Conservation (phyloP, 2,888 invertebrate species). For the Heliconius ismenius region DNA sequence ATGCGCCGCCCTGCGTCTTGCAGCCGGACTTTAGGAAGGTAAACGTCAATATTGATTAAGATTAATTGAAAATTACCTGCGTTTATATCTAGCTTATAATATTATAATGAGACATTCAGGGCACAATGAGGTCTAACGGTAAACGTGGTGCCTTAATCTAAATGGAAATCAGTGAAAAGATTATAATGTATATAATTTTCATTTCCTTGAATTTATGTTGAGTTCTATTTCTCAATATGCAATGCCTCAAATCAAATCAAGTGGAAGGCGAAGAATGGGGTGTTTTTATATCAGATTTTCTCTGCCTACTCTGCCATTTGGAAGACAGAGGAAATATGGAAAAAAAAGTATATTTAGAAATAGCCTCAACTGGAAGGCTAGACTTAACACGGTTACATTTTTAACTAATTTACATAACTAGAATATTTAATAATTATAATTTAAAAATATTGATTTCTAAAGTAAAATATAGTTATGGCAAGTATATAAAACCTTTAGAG, state of each 20-base stretch:
- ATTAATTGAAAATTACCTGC: background rate
- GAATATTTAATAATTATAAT: background rate
- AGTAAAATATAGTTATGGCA: too few relatives aligned
- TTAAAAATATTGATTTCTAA: background rate
- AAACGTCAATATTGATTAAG: slow-evolving; percentile 24
- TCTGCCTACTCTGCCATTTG: too few relatives aligned
- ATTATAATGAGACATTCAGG: background rate
- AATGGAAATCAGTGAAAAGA: background rate
- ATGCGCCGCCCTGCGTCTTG: slow-evolving; percentile 88
- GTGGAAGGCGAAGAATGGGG: background rate
- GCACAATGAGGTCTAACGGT: too few relatives aligned
- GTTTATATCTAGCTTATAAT: background rate
- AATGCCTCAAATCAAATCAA: background rate
- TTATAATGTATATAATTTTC: background rate
- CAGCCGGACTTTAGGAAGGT: slow-evolving; percentile 96
- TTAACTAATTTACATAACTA: background rate
- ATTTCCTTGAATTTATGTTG: background rate
- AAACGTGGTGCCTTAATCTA: background rate
- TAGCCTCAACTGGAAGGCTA: background rate
- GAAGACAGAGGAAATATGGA: background rate
- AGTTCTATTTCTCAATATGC: too few relatives aligned
- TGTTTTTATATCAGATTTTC: too few relatives aligned
- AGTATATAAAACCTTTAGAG: background rate
- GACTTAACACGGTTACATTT: background rate
- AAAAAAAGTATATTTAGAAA: background rate